Evolutionary conservation across 2,797 vertebrate species (phyloP).

Genomic region (Halcyon smyrnensis): DNA sequence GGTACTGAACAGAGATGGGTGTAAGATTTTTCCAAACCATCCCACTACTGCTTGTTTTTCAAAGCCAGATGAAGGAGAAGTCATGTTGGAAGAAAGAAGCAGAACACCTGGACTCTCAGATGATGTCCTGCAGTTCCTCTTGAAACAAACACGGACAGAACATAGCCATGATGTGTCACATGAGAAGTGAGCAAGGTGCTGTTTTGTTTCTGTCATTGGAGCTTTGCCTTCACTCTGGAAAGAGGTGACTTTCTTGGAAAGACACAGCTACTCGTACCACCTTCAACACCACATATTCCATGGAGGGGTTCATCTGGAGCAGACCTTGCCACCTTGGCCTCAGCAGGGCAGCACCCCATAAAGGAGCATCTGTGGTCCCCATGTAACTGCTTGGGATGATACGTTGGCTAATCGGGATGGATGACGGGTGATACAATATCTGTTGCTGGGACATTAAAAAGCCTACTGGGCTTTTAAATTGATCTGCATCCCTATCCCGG

Average conservation of each 20-base stretch:
- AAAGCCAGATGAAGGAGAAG: constrained; percentile 15
- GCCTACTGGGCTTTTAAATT: not conserved
- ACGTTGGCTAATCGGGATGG: not conserved
- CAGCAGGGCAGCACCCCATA: not conserved
- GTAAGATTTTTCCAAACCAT: constrained; percentile 65
- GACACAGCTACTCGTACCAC: not conserved
- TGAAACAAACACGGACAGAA: constrained; percentile 39
- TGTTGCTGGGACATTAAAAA: not conserved
- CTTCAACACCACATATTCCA: not conserved
- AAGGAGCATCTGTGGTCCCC: not conserved
- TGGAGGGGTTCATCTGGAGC: not conserved
- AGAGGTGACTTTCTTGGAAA: not conserved
- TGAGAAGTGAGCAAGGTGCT: not conserved
- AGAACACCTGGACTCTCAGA: constrained; percentile 77
- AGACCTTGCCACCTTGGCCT: not conserved
- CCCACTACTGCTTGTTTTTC: constrained; percentile 58
- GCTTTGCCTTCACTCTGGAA: not conserved
- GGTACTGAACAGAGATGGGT: constrained; percentile 75
- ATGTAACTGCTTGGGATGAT: not conserved
- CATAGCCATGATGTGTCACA: not conserved
- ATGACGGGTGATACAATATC: not conserved
- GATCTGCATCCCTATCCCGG: not conserved
- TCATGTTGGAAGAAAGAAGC: not conserved
- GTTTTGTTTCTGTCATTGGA: not conserved
- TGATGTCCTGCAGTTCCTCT: constrained; percentile 74